Base-by-base conservation (phyloP, 2,888 invertebrate species). In the Piscicola geometra region DNA sequence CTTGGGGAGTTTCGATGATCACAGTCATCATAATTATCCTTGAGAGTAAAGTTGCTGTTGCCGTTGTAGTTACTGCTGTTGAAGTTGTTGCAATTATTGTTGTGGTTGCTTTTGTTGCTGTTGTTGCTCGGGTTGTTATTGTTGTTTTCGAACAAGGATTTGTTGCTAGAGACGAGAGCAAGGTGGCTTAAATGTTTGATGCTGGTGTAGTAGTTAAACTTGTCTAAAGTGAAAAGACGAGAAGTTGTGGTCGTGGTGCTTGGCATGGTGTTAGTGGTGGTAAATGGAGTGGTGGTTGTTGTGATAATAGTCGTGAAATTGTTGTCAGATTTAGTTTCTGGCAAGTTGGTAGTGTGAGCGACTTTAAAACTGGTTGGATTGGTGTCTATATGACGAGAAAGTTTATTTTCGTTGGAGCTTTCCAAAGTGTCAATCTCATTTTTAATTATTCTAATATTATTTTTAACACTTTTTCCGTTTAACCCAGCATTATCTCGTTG, bases 151-250 rank as follows among this genome's bases (percentile, higher is more conserved):
- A 56, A 56, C 3, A 5, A 21, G 60, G 21, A 25, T 21, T 56
- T 56, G 21, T 56, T 56, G 60, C 25, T 56, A 9, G 60, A 56
- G 25, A 56, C 60, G 25, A 56, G 9, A 5, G 60, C 60, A 5
- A 56, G 21, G 25, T 56, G 60, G 60, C n/a, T 25, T 3, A 56
- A n/a, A 18, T 56, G 60, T n/a, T 56, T 56, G 25, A 56, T 56
- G 60, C 60, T 56, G 5, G n/a, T 56, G 60, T 56, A 56, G 25
- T 18, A 56, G n/a, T 56, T 56, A n/a, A 56, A 56, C 60, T 56
- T 56, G 60, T 56, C 60, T 56, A 56, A 3, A 5, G 12, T 56
- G 60, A 25, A 56, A 5, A 56, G n/a, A 21, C 60, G 60, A 15
- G 41, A 9, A 41, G 41, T 41, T 41, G 41, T 41, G 41, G 41